Base-by-base conservation (phyloP, 1,140 invertebrate species). In the Bombus huntii region DNA sequence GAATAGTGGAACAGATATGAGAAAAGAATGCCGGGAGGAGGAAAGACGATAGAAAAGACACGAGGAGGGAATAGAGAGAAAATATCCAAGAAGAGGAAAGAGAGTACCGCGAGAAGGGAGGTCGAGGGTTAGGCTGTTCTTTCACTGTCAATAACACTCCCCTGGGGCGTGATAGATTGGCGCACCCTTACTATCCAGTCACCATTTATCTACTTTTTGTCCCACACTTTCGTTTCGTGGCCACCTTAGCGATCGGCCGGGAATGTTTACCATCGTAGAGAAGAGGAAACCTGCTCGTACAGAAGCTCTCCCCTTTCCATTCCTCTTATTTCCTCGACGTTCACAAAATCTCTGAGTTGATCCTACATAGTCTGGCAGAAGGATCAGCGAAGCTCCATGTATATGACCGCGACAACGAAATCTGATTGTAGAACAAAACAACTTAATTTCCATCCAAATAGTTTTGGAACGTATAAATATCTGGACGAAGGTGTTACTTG, bases 151-250 rank as follows among this genome's bases (percentile, higher is more conserved):
- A 95, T 95, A 94, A 94, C 94, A 94, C 84, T 92, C 91, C 90
- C 90, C 89, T 87, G 90, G 81, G 88, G 88, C 91, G 93, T 95
- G 94, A 95, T 95, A 94, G 93, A 95, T 95, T 94, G 92, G 91
- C 89, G 89, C 90, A 92, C 89, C 92, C 92, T 93, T 89, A 87
- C 92, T 91, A 94, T 93, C 93, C 92, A 93, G 91, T 90, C 91
- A 91, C 91, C 92, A 95, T 95, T 95, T 94, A 95, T 95, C 93
- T 95, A 92, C 90, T 94, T 94, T 94, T 95, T 95, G 91, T 94
- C 87, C 92, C 90, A 91, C 89, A 92, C 91, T 93, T 93, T 93
- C 90, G 89, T 93, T 93, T 89, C 87, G 92, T 92, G 91, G 90
- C 91, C 88, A 93, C 75, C 86, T 87, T 92, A 90, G 87, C 89